Percentiles rank a stretch among this genome's conserved stretches.
Conservation (phyloP, 1,140 invertebrate species). For the Eriocheir sinensis region DNA sequence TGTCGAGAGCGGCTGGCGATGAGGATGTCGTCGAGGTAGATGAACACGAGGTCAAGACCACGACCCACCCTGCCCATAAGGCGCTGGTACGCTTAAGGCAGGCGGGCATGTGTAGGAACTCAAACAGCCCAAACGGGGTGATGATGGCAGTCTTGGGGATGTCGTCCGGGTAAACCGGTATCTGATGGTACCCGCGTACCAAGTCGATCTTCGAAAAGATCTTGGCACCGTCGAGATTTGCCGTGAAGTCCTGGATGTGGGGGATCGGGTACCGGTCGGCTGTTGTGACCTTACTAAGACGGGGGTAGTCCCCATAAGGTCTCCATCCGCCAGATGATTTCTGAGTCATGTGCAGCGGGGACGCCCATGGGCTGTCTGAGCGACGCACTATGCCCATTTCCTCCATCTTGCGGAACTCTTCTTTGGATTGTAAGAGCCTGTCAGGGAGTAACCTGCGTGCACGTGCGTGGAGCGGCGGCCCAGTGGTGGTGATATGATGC, state of each 20-base stretch:
- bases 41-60: conserved; percentile 77
- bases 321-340: conserved; percentile 80
- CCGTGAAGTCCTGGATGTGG: conserved; percentile 78
- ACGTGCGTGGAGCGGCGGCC: too few relatives aligned
- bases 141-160: conserved; percentile 80
- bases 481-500: conserved; percentile 34
- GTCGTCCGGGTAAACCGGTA: conserved; percentile 76
- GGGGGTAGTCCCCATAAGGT: conserved; percentile 82
- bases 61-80: conserved; percentile 82
- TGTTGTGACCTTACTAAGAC: conserved; percentile 81
- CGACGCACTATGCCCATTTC: conserved; percentile 72
- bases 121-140: conserved; percentile 81
- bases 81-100: conserved; percentile 83
- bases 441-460: conserved; percentile 80
- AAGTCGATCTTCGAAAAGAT: conserved; percentile 78
- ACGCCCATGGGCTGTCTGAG: conserved; percentile 78
- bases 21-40: conserved; percentile 85
- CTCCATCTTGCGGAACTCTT: conserved; percentile 79
- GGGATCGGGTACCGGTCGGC: conserved; percentile 82
- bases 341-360: conserved; percentile 79
- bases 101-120: conserved; percentile 81
- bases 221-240: conserved; percentile 55
- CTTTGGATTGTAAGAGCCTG: conserved; percentile 76
- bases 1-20: conserved; percentile 80
- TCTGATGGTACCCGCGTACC: conserved; percentile 79